phyloP scores from a whole-genome alignment of 2,113 vertebrate species.

The Penelope pileata region DNA sequence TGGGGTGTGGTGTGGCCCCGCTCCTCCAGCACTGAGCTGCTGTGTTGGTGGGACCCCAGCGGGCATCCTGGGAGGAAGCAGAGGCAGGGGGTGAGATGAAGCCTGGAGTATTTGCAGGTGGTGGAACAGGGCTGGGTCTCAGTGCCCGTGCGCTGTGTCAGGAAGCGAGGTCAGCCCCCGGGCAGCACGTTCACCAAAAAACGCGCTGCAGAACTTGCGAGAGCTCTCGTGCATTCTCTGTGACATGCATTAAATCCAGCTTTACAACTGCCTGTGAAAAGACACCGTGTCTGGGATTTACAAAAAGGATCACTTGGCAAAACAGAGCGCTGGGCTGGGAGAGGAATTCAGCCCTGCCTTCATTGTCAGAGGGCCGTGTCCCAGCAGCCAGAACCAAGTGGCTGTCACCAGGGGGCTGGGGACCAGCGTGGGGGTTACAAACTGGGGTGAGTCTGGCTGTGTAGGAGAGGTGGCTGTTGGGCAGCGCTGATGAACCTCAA shows the following conservation, averaged over 20 bases:
- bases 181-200: not conserved
- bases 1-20: accelerated
- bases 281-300: conserved; percentile 29
- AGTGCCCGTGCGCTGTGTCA: not conserved
- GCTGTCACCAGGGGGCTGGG: no score
- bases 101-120: accelerated
- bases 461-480: accelerated
- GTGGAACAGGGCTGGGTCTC: not conserved
- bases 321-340: conserved; percentile 27
- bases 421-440: not conserved
- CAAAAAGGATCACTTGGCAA: conserved; percentile 33
- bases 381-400: no score
- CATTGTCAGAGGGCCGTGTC: not conserved
- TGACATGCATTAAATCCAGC: conserved; percentile 7
- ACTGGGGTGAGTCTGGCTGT: not conserved
- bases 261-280: conserved; percentile 48
- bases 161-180: conserved; percentile 6
- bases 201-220: not conserved
- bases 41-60: not conserved
- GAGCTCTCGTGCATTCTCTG: not conserved
- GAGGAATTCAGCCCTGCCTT: not conserved
- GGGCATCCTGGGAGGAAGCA: not conserved
- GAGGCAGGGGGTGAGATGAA: not conserved
- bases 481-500: not conserved
- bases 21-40: not conserved